A percentile compares a stretch with the other conserved stretches of the same genome.
Evolutionary conservation across 1,140 invertebrate species (phyloP).

Genomic region (Trichonephila clavipes): DNA sequence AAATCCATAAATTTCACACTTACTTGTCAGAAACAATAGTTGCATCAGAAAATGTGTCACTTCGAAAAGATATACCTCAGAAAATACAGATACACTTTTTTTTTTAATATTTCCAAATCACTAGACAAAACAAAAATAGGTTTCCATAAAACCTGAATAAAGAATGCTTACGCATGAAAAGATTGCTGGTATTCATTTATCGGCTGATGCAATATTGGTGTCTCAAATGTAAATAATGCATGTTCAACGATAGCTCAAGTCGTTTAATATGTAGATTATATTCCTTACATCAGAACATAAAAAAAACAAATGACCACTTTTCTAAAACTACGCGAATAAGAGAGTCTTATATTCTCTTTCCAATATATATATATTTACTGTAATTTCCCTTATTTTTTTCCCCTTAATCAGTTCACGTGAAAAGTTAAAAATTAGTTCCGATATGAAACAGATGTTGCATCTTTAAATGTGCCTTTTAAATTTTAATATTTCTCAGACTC

Average conservation of each 20-base stretch:
- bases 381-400: too few species aligned
- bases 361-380: too few species aligned
- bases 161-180: constrained; percentile 1
- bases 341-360: too few species aligned
- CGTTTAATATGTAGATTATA: neutral
- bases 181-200: neutral
- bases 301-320: neutral
- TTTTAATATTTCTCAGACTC: too few species aligned
- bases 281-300: neutral
- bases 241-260: neutral
- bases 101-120: neutral
- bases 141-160: neutral
- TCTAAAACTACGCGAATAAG: too few species aligned
- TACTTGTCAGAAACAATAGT: too few species aligned
- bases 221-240: neutral
- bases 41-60: too few species aligned
- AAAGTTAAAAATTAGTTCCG: too few species aligned
- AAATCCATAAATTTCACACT: too few species aligned
- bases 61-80: neutral
- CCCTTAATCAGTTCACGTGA: too few species aligned
- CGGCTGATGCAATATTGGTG: neutral
- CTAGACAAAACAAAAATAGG: neutral
- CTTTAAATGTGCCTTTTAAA: too few species aligned
- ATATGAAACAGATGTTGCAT: too few species aligned
- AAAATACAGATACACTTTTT: neutral